These are phyloP conservation scores for Drosophila engyochracea DNA, from an alignment of 2,888 invertebrate species.

Conservation along the genomic window DNA sequence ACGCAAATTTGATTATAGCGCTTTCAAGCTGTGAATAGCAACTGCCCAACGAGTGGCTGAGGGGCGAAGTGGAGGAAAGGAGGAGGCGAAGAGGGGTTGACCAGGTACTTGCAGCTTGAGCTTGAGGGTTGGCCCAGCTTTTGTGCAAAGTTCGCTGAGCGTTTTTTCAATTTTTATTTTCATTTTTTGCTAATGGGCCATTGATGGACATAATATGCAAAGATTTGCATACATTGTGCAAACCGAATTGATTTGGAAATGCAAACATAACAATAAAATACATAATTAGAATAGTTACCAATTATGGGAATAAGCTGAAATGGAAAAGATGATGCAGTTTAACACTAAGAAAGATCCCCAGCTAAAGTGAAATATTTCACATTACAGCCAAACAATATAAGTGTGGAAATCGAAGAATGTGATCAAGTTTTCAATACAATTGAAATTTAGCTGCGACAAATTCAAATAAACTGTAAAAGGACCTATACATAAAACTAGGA, in stretches of 20 bases:
- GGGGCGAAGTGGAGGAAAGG: background rate
- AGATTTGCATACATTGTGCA: conserved; percentile 54
- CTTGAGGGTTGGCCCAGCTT: conserved; percentile 27
- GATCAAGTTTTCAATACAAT: background rate
- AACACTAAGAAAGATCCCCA: background rate
- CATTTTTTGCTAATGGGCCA: conserved; percentile 56
- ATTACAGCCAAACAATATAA: no score
- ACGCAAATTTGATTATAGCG: conserved; percentile 74
- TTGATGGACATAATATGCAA: conserved; percentile 48
- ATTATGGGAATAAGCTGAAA: background rate
- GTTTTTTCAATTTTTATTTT: background rate
- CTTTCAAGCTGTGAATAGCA: conserved; percentile 60
- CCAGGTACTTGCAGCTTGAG: conserved; percentile 4
- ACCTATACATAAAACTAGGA: background rate
- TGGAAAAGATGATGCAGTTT: background rate
- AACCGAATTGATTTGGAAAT: conserved; percentile 3
- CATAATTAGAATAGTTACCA: background rate
- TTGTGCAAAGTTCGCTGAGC: conserved; percentile 13
- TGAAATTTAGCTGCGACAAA: no score
- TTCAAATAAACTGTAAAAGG: background rate
- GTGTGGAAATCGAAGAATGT: background rate
- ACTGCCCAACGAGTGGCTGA: background rate
- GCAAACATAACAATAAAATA: background rate
- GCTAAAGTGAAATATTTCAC: no score
- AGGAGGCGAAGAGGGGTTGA: conserved; percentile 1